Conservation (phyloP, 2,888 invertebrate genomes). For the Amphipoea lucens region DNA sequence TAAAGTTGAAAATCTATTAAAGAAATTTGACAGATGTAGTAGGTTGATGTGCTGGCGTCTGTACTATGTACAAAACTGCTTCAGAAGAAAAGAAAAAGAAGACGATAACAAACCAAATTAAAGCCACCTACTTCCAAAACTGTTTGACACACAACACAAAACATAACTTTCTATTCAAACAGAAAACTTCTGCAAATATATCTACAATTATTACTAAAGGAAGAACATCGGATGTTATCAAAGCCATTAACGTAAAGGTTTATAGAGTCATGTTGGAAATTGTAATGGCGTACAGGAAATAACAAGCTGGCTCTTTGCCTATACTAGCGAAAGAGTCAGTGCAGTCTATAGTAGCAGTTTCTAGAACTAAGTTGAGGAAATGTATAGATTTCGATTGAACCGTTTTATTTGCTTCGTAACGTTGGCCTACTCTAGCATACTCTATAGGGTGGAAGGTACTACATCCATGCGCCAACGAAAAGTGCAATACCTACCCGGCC, state of each 20-base stretch:
- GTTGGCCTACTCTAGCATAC: not conserved
- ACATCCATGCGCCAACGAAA: too few relatives aligned
- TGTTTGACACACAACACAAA: constrained; percentile 13
- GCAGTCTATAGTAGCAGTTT: constrained; percentile 14
- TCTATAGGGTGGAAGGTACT: not conserved
- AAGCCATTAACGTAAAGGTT: constrained; percentile 37
- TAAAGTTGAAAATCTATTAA: too few relatives aligned
- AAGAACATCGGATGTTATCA: constrained; percentile 33
- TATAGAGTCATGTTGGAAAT: constrained; percentile 42
- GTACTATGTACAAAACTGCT: not conserved
- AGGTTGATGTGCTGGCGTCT: too few relatives aligned
- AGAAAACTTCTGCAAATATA: constrained; percentile 10
- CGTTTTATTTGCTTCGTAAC: not conserved
- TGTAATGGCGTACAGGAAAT: constrained; percentile 49
- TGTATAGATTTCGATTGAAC: constrained; percentile 1
- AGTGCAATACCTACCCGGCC: too few relatives aligned
- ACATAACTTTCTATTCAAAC: constrained; percentile 26
- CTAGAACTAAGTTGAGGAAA: constrained; percentile 10
- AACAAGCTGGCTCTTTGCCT: constrained; percentile 50
- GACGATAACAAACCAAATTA: constrained; percentile 16
- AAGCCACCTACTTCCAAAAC: constrained; percentile 7
- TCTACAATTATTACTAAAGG: constrained; percentile 9
- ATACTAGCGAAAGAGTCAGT: not conserved
- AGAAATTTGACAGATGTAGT: too few relatives aligned
- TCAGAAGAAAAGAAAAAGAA: constrained; percentile 4